Conservation (phyloP, 2,797 vertebrate species). For the Coregonus ussuriensis region DNA sequence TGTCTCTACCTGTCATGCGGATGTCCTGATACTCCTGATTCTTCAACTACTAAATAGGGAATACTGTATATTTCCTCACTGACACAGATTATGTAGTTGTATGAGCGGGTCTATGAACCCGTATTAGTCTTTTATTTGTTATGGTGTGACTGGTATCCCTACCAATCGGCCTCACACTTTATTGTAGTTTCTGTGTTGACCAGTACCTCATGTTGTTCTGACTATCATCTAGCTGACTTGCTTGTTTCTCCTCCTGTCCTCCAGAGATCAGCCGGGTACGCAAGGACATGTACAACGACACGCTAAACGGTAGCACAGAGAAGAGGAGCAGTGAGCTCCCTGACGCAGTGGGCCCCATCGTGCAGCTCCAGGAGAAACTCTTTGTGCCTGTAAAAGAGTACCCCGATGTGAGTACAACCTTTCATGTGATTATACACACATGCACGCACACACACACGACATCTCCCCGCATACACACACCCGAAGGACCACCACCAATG, state of each 20-base stretch:
- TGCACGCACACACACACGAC: background rate
- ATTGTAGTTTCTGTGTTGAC: background rate
- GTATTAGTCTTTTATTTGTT: no score
- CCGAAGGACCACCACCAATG: background rate
- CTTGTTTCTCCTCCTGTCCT: slow-evolving; percentile 24
- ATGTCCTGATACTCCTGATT: no score
- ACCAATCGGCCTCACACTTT: no score
- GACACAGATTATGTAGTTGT: background rate
- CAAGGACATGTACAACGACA: slow-evolving; percentile 99
- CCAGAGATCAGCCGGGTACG: slow-evolving; percentile 98
- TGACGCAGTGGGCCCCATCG: slow-evolving; percentile 92
- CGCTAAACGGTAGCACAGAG: slow-evolving; percentile 94
- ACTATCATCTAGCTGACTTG: background rate
- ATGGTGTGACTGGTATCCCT: no score
- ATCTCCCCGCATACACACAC: background rate
- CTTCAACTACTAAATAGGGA: no score
- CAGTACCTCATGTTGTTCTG: background rate
- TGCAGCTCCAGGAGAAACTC: slow-evolving; percentile 99
- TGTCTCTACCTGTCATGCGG: no score
- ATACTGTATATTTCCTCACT: no score
- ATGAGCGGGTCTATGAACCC: no score
- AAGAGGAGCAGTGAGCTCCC: slow-evolving; percentile 93
- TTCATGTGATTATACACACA: background rate
- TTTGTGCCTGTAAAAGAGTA: slow-evolving; percentile 99
- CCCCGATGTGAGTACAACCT: slow-evolving; percentile 89